Percentiles rank a stretch among this genome's conserved stretches.
These are phyloP conservation scores for Prosopocoilus inquinatus DNA, from an alignment of 2,888 invertebrate genomes.

Conservation along the genomic window DNA sequence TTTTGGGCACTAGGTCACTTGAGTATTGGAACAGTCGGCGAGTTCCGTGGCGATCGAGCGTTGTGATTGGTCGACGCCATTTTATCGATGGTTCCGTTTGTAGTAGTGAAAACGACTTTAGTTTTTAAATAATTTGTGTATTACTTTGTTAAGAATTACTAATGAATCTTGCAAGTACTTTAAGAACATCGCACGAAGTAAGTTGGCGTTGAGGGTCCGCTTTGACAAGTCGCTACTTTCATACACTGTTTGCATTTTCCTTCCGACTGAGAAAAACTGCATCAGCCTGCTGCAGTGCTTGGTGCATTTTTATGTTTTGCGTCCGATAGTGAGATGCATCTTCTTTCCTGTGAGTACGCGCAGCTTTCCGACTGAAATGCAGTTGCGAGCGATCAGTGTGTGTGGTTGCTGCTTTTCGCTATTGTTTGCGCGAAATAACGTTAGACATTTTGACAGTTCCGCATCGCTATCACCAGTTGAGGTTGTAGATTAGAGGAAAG, in stretches of 20 bases:
- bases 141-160: constrained; percentile 41
- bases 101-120: constrained; percentile 46
- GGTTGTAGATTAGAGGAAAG: too few relatives aligned
- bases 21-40: not conserved
- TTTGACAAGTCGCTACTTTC: constrained; percentile 15
- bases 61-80: constrained; percentile 46
- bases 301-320: not conserved
- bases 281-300: not conserved
- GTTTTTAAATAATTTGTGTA: constrained; percentile 43
- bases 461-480: not conserved
- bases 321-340: not conserved
- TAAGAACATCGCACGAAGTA: constrained; percentile 35
- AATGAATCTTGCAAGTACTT: constrained; percentile 39
- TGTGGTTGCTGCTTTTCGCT: not conserved
- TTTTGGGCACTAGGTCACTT: not conserved
- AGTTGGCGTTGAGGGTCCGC: constrained; percentile 29
- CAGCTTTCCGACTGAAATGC: not conserved
- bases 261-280: constrained; percentile 1
- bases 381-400: not conserved
- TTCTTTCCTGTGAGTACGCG: not conserved
- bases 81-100: constrained; percentile 46
- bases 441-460: constrained; percentile 2
- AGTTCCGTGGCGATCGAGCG: constrained; percentile 8
- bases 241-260: constrained; percentile 20
- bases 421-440: too few relatives aligned